These are phyloP conservation scores for Pyrocephalus nanus DNA, from an alignment of 2,797 vertebrate genomes.

Conservation along the genomic window DNA sequence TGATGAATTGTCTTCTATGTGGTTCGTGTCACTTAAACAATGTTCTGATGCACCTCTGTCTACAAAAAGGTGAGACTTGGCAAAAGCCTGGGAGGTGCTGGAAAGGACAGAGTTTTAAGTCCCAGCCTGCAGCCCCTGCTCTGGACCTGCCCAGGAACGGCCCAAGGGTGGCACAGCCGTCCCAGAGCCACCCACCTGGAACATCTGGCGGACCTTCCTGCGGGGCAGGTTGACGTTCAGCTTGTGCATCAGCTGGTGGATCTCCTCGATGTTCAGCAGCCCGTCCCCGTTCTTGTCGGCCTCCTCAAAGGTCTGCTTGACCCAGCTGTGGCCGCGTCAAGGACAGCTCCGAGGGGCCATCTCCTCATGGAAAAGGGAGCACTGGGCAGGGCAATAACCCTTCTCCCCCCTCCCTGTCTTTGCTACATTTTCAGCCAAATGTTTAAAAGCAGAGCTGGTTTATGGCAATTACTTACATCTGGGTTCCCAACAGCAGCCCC, in stretches of 20 bases:
- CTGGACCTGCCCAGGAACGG: neutral
- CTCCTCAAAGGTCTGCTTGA: slow-evolving; percentile 98
- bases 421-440: neutral
- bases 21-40: neutral
- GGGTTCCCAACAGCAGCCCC: neutral
- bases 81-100: neutral
- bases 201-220: slow-evolving; percentile 98
- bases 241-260: slow-evolving; percentile 96
- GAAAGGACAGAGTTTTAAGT: neutral
- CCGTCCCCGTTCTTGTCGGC: slow-evolving; percentile 98
- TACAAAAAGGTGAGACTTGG: neutral
- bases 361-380: neutral
- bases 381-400: no score
- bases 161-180: fast-evolving
- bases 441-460: neutral
- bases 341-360: slow-evolving; percentile 60
- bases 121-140: neutral
- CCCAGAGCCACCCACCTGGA: slow-evolving; percentile 84
- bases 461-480: neutral
- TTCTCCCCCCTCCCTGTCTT: neutral
- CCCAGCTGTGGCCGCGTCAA: slow-evolving; percentile 87
- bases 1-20: neutral
- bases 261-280: slow-evolving; percentile 95
- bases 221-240: slow-evolving; percentile 95
- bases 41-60: neutral